Percentiles rank a stretch among this genome's conserved stretches.
phyloP scores from a whole-genome alignment of 1,140 invertebrate species.

The Drosophila pallidifrons region DNA sequence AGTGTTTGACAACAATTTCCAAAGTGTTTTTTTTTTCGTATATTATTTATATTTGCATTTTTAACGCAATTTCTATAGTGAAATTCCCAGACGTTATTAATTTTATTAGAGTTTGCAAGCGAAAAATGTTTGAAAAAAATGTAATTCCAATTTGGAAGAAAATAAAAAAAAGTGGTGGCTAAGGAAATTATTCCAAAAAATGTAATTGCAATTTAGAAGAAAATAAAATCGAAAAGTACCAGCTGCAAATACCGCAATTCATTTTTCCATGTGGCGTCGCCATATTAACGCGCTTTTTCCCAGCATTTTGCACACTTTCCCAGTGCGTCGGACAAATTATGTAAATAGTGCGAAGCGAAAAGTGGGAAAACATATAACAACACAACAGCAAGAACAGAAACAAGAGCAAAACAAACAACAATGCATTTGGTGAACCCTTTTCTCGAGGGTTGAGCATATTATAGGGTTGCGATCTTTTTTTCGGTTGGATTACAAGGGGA shows the following conservation, averaged over 20 bases:
- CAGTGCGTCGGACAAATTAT: slow-evolving; percentile 56
- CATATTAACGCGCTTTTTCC: slow-evolving; percentile 66
- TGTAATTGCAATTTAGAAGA: slow-evolving; percentile 13
- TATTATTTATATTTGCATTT: too few relatives aligned
- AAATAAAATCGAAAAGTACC: slow-evolving; percentile 5
- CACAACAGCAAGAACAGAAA: slow-evolving; percentile 16
- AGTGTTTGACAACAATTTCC: neutral
- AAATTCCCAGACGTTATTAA: too few relatives aligned
- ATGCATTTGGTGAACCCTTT: slow-evolving; percentile 68
- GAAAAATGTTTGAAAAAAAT: too few relatives aligned
- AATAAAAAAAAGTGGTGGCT: too few relatives aligned
- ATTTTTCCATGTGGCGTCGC: slow-evolving; percentile 54
- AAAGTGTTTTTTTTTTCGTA: neutral
- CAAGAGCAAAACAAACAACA: slow-evolving; percentile 12
- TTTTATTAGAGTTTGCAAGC: too few relatives aligned
- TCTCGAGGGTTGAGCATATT: neutral
- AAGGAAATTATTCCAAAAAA: neutral
- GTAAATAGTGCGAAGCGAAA: slow-evolving; percentile 63
- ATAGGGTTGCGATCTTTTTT: slow-evolving; percentile 9
- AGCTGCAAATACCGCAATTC: slow-evolving; percentile 55
- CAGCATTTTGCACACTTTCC: slow-evolving; percentile 65
- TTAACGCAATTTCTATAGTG: too few relatives aligned
- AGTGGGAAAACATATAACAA: slow-evolving; percentile 28
- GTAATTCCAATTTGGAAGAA: too few relatives aligned
- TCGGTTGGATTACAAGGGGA: slow-evolving; percentile 60